phyloP scores from a whole-genome alignment of 1,140 invertebrate species.

The Lepidostoma basale region DNA sequence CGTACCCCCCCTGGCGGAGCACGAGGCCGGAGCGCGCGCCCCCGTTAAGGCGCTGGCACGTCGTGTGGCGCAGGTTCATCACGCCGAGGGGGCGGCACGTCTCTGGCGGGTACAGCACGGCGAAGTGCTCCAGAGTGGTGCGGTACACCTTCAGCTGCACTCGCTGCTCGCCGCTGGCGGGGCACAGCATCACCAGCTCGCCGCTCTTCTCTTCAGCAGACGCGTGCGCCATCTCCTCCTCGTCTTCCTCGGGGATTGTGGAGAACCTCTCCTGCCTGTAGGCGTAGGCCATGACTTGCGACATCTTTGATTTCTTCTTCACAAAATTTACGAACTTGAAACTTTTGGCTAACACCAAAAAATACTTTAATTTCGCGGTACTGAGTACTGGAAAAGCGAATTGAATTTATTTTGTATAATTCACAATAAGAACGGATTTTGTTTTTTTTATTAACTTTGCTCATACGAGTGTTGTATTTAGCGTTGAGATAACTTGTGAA shows the following conservation, averaged over 20 bases:
- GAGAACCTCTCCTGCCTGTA: conserved; percentile 39
- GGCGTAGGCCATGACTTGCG: conserved; percentile 37
- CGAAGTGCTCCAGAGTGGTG: conserved; percentile 71
- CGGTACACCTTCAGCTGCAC: conserved; percentile 70
- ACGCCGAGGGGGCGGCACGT: conserved; percentile 67
- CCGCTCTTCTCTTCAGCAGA: conserved; percentile 69
- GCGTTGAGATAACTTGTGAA: conserved; percentile 2
- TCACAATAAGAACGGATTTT: no score
- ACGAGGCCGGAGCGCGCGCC: conserved; percentile 59
- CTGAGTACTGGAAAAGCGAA: no score
- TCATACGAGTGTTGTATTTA: neutral
- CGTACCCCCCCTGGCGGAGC: conserved; percentile 66
- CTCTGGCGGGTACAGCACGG: conserved; percentile 70
- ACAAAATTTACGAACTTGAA: no score
- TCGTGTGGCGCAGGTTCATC: conserved; percentile 66
- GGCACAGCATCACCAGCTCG: conserved; percentile 65
- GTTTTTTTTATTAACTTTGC: no score
- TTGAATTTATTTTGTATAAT: no score
- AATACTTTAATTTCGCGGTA: no score
- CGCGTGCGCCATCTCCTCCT: conserved; percentile 50
- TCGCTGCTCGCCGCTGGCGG: conserved; percentile 63
- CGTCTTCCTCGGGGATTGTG: conserved; percentile 39
- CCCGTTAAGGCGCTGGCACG: conserved; percentile 59
- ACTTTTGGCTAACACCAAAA: no score
- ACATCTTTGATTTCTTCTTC: no score